Percentiles rank a stretch among this genome's conserved stretches.
Evolutionary conservation across 2,113 vertebrate genomes (phyloP).

Genomic region (Peucedramus taeniatus): DNA sequence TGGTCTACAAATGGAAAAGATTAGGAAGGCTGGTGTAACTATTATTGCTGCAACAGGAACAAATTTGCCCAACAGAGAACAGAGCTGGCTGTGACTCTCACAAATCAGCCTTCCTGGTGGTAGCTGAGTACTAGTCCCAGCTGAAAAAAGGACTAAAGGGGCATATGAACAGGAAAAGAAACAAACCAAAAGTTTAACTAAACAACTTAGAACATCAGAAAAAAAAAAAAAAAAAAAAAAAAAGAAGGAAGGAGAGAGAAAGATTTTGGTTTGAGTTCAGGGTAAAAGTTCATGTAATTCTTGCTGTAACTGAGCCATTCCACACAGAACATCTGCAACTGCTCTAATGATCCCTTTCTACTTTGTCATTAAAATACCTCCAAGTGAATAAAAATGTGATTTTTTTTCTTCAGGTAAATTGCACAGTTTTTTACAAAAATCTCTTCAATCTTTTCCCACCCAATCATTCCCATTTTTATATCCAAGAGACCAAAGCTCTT

Average conservation of each 20-base stretch:
- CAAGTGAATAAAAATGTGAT: not conserved
- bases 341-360: not conserved
- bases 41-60: not conserved
- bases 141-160: constrained; percentile 28
- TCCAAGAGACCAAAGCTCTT: not conserved
- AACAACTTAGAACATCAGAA: not conserved
- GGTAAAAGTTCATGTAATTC: constrained; percentile 49
- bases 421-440: not conserved
- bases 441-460: not conserved
- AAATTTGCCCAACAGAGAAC: not conserved
- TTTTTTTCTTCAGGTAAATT: not conserved
- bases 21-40: not conserved
- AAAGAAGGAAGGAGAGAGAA: not conserved
- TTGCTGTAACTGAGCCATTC: constrained; percentile 37
- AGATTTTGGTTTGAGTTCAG: constrained; percentile 32
- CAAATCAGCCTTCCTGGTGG: constrained; percentile 17
- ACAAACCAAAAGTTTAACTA: constrained; percentile 65
- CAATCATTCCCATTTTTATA: not conserved
- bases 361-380: constrained; percentile 6
- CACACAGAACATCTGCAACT: constrained; percentile 26
- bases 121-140: constrained; percentile 31
- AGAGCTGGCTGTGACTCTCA: not conserved
- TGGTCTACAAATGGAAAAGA: not conserved
- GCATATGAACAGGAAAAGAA: constrained; percentile 43
- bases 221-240: not conserved